These are phyloP conservation scores for Xiphydria camelus DNA, from an alignment of 2,888 invertebrate genomes.

Conservation along the genomic window DNA sequence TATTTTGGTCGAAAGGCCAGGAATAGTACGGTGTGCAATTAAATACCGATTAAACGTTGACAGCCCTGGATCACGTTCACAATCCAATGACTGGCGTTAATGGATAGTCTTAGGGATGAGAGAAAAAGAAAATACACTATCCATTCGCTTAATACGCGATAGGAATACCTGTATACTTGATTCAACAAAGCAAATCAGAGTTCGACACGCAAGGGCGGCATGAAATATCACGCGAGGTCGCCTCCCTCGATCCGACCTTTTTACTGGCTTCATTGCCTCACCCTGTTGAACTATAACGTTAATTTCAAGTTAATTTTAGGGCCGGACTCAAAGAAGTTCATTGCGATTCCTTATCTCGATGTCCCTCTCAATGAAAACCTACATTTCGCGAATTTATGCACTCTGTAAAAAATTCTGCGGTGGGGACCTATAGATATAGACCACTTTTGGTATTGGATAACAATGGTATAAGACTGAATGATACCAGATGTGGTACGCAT, in stretches of 20 bases:
- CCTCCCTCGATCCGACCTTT: constrained; percentile 36
- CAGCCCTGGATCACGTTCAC: constrained; percentile 3
- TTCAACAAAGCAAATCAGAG: constrained; percentile 57
- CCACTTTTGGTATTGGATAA: too few species aligned
- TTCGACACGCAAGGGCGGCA: constrained; percentile 55
- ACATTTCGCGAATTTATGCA: too few species aligned
- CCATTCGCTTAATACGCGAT: constrained; percentile 34
- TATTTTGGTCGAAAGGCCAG: too few species aligned
- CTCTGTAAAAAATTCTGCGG: too few species aligned
- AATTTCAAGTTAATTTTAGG: constrained; percentile 30
- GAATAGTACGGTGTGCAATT: too few species aligned
- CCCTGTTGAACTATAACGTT: constrained; percentile 25
- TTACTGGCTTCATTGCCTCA: constrained; percentile 32
- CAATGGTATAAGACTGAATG: too few species aligned
- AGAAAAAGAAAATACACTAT: constrained; percentile 38
- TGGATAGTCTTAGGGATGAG: constrained; percentile 18
- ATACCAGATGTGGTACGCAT: too few species aligned
- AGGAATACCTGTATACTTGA: constrained; percentile 45
- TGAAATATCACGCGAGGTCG: constrained; percentile 53
- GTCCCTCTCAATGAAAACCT: too few species aligned
- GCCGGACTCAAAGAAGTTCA: too few species aligned
- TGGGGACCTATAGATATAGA: too few species aligned
- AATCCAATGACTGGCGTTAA: constrained; percentile 22
- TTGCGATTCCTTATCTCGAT: too few species aligned
- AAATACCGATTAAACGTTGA: constrained; percentile 14